Percentiles rank a stretch among this genome's conserved stretches.
phyloP scores from a whole-genome alignment of 2,888 invertebrate species.

The Chrysomela aeneicollis region DNA sequence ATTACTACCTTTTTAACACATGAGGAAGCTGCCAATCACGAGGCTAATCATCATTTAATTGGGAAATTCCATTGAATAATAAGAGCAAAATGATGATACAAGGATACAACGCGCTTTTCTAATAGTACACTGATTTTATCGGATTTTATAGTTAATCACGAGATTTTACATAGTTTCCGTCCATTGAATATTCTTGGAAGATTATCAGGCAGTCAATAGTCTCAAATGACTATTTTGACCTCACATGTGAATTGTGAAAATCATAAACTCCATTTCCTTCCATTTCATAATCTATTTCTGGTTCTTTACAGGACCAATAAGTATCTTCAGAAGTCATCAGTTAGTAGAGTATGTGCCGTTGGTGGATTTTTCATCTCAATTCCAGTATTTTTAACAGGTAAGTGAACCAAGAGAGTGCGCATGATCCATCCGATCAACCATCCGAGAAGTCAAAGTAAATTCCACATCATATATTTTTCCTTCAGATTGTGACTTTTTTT shows the following conservation, averaged over 20 bases:
- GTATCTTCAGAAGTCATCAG: slow-evolving; percentile 90
- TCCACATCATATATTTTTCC: no score
- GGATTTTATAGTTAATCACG: neutral
- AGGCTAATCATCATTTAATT: neutral
- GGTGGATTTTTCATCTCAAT: slow-evolving; percentile 95
- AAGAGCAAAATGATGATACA: neutral
- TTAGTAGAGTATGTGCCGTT: slow-evolving; percentile 89
- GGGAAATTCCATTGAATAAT: neutral
- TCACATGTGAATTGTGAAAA: no score
- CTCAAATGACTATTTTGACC: no score
- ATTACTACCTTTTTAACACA: neutral
- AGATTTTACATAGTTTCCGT: no score
- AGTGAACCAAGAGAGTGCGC: no score
- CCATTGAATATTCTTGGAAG: no score
- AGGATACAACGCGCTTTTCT: neutral
- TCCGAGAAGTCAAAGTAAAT: neutral
- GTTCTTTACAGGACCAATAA: slow-evolving; percentile 78
- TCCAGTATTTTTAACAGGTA: slow-evolving; percentile 92
- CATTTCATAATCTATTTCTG: neutral
- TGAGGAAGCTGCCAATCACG: slow-evolving; percentile 1
- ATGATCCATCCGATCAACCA: neutral
- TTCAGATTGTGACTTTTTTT: no score
- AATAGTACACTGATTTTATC: neutral
- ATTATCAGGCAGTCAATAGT: no score
- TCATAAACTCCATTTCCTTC: no score